phyloP scores from a whole-genome alignment of 1,140 invertebrate species.

The Samia ricini region DNA sequence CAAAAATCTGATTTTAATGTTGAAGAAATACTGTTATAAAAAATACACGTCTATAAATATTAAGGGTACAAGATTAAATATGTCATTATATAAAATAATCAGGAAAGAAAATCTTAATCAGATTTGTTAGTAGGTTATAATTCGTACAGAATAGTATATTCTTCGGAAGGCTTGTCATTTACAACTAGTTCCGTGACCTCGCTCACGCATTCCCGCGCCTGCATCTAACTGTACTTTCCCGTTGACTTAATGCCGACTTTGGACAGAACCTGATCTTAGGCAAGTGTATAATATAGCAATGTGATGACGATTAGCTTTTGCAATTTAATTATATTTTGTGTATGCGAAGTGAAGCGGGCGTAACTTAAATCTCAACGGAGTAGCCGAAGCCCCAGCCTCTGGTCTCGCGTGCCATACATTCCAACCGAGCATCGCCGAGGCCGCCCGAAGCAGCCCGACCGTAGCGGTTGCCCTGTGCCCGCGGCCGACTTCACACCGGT shows the following conservation, averaged over 20 bases:
- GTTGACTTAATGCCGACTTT: conserved; percentile 75
- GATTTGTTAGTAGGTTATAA: conserved; percentile 34
- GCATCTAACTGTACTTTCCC: conserved; percentile 76
- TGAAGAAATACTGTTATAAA: not conserved
- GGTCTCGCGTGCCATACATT: conserved; percentile 61
- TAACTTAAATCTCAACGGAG: conserved; percentile 54
- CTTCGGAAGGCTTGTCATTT: conserved; percentile 72
- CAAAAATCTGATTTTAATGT: not conserved
- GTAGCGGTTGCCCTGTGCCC: conserved; percentile 24
- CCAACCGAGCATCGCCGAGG: conserved; percentile 51
- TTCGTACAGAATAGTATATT: conserved; percentile 53
- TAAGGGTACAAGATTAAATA: not conserved
- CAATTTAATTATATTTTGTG: conserved; percentile 75
- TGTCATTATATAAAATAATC: conserved; percentile 3
- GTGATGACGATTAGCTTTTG: conserved; percentile 66
- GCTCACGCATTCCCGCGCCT: conserved; percentile 76
- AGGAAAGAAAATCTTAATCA: not conserved
- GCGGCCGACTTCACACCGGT: conserved; percentile 72
- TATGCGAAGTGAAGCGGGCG: conserved; percentile 54
- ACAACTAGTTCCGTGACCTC: conserved; percentile 77
- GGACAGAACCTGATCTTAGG: conserved; percentile 73
- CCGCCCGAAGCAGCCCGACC: conserved; percentile 50
- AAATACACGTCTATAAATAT: not conserved
- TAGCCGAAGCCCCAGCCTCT: conserved; percentile 48
- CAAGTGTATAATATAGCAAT: conserved; percentile 66